A percentile compares a stretch with the other conserved stretches of the same genome.
Conservation (phyloP, 2,113 vertebrate genomes). For the Salvelinus sp. region DNA sequence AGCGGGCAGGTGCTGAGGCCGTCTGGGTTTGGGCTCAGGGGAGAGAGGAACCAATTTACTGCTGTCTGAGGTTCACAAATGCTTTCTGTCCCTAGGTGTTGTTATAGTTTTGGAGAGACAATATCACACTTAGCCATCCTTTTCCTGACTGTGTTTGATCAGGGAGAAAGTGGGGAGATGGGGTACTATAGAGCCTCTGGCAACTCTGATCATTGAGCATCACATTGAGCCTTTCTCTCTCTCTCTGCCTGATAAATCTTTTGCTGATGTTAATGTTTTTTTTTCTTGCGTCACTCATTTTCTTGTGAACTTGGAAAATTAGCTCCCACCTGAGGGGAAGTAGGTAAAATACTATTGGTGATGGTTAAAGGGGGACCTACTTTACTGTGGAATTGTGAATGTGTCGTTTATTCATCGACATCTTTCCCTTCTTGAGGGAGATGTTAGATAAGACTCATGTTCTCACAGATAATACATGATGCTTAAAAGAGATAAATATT, state of each 20-base stretch:
- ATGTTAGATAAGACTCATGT: background rate
- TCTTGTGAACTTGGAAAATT: conserved; percentile 56
- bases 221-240: conserved; percentile 15
- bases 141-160: conserved; percentile 41
- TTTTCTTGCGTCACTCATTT: conserved; percentile 59
- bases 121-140: conserved; percentile 14
- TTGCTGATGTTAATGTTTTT: conserved; percentile 67
- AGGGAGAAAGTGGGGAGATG: conserved; percentile 43
- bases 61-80: conserved; percentile 58
- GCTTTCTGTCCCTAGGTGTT: conserved; percentile 57
- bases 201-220: conserved; percentile 58
- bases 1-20: too few species aligned
- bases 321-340: conserved; percentile 40
- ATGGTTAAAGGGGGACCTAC: conserved; percentile 31
- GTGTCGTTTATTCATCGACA: background rate
- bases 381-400: conserved; percentile 2
- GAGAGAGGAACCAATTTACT: conserved; percentile 69
- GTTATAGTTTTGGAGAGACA: conserved; percentile 43
- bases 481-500: background rate
- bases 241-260: conserved; percentile 57
- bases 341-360: conserved; percentile 17
- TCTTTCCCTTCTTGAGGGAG: background rate
- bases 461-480: background rate
- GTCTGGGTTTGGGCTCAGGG: conserved; percentile 7
- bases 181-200: conserved; percentile 8